Conservation (phyloP, 2,888 invertebrate genomes). For the Cephus runcator region DNA sequence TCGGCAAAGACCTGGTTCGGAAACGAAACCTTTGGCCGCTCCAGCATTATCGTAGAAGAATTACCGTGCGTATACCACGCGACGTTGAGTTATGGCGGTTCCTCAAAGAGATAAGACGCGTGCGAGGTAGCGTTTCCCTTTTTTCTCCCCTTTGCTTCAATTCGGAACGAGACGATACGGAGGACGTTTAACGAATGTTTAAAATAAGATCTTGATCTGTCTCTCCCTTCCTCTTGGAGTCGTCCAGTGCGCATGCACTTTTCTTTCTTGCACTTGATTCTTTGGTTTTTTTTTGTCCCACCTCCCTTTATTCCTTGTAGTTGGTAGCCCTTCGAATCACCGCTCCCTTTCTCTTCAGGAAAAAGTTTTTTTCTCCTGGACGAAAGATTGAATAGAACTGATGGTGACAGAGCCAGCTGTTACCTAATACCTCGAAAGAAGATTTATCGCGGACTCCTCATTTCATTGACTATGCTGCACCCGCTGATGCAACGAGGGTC, state of each 20-base stretch:
- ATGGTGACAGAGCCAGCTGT: neutral
- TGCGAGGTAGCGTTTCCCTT: neutral
- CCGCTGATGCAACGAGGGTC: neutral
- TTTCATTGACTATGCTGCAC: neutral
- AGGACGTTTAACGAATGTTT: neutral
- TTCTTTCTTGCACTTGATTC: neutral
- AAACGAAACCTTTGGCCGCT: neutral
- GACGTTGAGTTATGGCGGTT: neutral
- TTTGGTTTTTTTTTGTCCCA: neutral
- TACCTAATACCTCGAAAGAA: neutral
- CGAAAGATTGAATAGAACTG: neutral
- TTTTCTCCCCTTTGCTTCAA: neutral
- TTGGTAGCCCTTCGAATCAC: neutral
- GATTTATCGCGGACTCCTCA: neutral
- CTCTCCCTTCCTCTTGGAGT: neutral
- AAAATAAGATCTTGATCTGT: neutral
- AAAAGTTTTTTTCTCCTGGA: neutral
- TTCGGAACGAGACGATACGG: neutral
- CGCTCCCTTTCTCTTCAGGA: neutral
- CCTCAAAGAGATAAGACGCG: neutral
- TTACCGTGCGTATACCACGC: neutral
- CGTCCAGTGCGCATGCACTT: neutral
- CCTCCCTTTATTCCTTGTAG: neutral
- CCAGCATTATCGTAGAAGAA: neutral
- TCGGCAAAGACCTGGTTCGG: neutral